Evolutionary conservation across 1,140 invertebrate species (phyloP), one percentile per base, ranked within the genome.

Genomic region (Trachymyrmex septentrionalis): DNA sequence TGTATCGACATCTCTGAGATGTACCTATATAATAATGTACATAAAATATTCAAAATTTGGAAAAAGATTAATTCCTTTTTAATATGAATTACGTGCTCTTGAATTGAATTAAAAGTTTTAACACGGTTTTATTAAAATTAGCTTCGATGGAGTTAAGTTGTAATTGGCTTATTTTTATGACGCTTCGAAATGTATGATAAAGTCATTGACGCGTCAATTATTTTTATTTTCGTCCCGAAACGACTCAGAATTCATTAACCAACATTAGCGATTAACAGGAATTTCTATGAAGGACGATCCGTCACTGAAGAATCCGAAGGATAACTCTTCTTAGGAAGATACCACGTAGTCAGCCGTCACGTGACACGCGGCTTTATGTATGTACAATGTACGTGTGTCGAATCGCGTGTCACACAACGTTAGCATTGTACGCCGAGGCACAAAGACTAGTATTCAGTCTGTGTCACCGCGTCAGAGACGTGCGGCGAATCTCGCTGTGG

Each of bases 371-470:
- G 7, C 3, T 53, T 53, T 3, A 3, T 44, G 27, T 30, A 14
- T 14, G 12, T 3, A 16, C 48, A 50, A 27, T 21, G 55, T 21
- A 38, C 5, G 16, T 14, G 24, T 27, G 27, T 59, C 30, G 48
- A 55, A 44, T 57, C 21, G 19, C 16, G 34, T 14, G 10, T 27
- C 19, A 75, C 38, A 84, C 69, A 84, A 61, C 38, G 55, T 73
- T 50, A 61, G 55, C n/a, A 84, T 84, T 84, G 80, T 84, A 73
- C 67, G 38, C 5, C 38, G 5, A 48, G 21, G 19, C n/a, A 82
- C 80, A 84, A 84, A 73, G 80, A 19, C 34, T 14, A 34, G 67
- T 61, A 84, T 73, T 84, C 55, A 84, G 19, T 34, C 27, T 55
- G 14, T 84, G 80, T 84, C 69, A 61, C n/a, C n/a, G 38, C 55